These are phyloP conservation scores for Ceratotherium simum DNA, from an alignment of 2,113 vertebrate species.

Conservation along the genomic window DNA sequence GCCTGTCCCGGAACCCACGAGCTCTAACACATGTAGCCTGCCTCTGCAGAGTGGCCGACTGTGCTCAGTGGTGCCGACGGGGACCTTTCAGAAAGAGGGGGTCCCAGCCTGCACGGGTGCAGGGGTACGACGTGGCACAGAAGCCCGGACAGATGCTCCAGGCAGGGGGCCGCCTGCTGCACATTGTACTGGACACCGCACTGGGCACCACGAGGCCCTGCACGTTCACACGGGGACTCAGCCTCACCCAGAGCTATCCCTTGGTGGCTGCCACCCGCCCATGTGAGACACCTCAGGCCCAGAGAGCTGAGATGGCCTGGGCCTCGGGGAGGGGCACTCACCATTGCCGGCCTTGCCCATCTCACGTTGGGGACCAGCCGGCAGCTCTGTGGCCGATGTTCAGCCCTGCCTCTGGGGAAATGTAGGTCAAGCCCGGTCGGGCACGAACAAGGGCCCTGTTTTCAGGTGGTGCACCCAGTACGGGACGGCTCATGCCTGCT, in stretches of 20 bases:
- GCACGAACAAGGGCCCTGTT: background rate
- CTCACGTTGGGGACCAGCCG: background rate
- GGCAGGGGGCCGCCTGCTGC: background rate
- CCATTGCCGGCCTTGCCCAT: background rate
- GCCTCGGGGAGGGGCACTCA: background rate
- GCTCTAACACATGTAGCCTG: background rate
- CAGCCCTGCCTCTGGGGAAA: background rate
- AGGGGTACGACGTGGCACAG: background rate
- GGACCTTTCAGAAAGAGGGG: background rate
- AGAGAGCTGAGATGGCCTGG: background rate
- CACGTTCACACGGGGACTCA: background rate
- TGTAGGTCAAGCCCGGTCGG: background rate
- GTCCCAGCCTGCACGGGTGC: background rate
- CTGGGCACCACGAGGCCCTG: background rate
- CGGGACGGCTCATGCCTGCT: background rate
- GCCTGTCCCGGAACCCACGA: background rate
- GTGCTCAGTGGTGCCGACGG: background rate
- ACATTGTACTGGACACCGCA: background rate
- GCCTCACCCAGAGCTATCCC: background rate
- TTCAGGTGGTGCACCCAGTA: rapidly evolving
- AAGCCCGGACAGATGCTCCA: too few relatives aligned
- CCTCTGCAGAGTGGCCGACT: too few relatives aligned
- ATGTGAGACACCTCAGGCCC: background rate
- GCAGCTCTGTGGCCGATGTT: too few relatives aligned
- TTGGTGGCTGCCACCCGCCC: background rate